Evolutionary conservation across 2,113 vertebrate genomes (phyloP).

Genomic region (Myotis brandtii): DNA sequence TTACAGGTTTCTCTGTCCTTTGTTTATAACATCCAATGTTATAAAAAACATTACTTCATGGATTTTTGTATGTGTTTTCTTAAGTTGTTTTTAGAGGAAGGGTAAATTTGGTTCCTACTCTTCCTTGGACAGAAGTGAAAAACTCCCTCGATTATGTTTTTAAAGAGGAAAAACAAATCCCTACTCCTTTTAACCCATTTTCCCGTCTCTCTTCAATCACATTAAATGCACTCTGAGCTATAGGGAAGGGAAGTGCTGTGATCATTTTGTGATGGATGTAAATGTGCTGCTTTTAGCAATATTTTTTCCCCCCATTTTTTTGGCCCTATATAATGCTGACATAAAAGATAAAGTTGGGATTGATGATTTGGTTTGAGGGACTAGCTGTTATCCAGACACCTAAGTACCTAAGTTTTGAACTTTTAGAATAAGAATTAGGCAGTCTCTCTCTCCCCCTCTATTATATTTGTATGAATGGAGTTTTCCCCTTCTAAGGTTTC

Average conservation of each 20-base stretch:
- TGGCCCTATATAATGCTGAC: not conserved
- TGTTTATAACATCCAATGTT: not conserved
- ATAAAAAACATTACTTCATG: not conserved
- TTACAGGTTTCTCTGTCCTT: not conserved
- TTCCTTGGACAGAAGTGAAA: not conserved
- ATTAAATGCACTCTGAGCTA: not conserved
- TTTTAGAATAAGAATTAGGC: constrained; percentile 30
- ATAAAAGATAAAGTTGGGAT: constrained; percentile 18
- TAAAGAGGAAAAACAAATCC: not conserved
- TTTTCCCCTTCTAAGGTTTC: constrained; percentile 38
- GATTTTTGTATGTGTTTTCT: not conserved
- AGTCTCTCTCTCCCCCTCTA: not conserved
- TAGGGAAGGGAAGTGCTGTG: not conserved
- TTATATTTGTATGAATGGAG: not conserved
- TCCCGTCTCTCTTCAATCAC: constrained; percentile 11
- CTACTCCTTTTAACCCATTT: constrained; percentile 29
- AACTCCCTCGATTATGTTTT: not conserved
- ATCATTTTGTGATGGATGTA: constrained; percentile 42
- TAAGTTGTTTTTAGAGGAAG: not conserved
- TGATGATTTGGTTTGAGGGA: constrained; percentile 27
- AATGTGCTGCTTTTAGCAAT: constrained; percentile 37
- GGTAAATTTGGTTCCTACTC: not conserved
- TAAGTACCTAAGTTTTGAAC: constrained; percentile 9
- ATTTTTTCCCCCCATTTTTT: constrained; percentile 39
- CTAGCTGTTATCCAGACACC: not conserved